Evolutionary conservation across 2,888 invertebrate genomes (phyloP), one percentile per base, ranked within the genome.

Genomic region (Agrotis ipsilon): DNA sequence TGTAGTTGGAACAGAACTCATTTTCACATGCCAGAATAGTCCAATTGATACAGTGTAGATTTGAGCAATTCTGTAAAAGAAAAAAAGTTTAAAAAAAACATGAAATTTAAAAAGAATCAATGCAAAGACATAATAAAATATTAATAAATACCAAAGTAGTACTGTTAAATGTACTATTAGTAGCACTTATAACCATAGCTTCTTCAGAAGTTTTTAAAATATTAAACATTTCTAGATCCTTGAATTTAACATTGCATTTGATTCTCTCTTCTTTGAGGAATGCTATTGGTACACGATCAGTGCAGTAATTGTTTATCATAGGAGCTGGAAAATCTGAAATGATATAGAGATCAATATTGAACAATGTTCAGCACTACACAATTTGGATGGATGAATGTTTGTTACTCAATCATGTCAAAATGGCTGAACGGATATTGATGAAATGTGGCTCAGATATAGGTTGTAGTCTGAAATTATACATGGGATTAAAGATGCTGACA

Each of bases 41-140:
- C 94, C 93, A 95, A 81, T 93, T 92, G 6, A 91, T 88, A 78
- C 95, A 95, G 75, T 93, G 87, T 39, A 94, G 81, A 51, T 85
- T 89, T 21, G 94, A 89, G 82, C 95, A 95, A 82, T 95, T 92
- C 96, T 96, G 91, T 66, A 93, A 94, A 52, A 88, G 88, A 39
- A 1, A 46, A n/a, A 13, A 6, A 18, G 16, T 43, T 39, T n/a
- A n/a, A 51, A 39, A 2, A 27, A 68, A 39, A 18, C 6, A 21
- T 48, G 16, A 39, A 58, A 1, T 3, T 7, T 18, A 46, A 0
- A 24, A 45, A 19, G 2, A 18, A n/a, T 18, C 11, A 48, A 54
- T n/a, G 3, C 9, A 72, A 39, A n/a, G 39, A 54, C 32, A 21
- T 24, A 6, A 19, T 24, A 6, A 49, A 32, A 55, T 32, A 2